Base-by-base conservation (phyloP, 2,888 invertebrate species). In the Geophilus truncorum region DNA sequence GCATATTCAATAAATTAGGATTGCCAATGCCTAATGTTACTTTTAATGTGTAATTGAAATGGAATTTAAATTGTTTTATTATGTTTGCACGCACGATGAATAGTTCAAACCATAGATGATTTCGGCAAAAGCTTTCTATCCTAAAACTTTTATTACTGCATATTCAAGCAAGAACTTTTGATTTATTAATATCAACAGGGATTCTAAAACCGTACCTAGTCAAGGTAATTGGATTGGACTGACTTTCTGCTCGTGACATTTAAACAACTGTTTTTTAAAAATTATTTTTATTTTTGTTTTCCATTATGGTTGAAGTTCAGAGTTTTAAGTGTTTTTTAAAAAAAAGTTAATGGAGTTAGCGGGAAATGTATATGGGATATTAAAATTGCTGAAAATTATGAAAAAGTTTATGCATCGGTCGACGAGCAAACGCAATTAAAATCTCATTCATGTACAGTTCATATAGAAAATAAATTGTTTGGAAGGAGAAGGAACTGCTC, bases 1-100 rank as follows among this genome's bases (percentile, higher is more conserved):
- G 57, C 57, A 62, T 62, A 18, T 21, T 62, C 57, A 62, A 62
- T 62, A 62, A 62, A 62, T 62, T 62, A 62, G 23, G 57, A 62
- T 62, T 62, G 57, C 21, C 57, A 62, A 62, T 62, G 57, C 15
- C 57, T 21, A 62, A 62, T 62, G 57, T 21, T 62, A 21, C n/a
- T 62, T 62, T 62, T 62, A 62, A 62, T 23, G 57, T 62, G 57
- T 18, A 10, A 62, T 3, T n/a, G 40, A 62, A 62, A 18, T 62
- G 15, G 57, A 62, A 62, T 10, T 62, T 23, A 18, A 0, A 6
- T 23, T 62, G n/a, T 10, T 40, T 40, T 3, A 40, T 40, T 40
- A 34, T 34, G 34, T 9, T 9, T 7, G 34, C n/a, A n/a, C n/a
- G n/a, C n/a, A n/a, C n/a, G n/a, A n/a, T n/a, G n/a, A n/a, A n/a